Conservation (phyloP, 2,113 vertebrate genomes). For the Trichomycterus rosablanca region DNA sequence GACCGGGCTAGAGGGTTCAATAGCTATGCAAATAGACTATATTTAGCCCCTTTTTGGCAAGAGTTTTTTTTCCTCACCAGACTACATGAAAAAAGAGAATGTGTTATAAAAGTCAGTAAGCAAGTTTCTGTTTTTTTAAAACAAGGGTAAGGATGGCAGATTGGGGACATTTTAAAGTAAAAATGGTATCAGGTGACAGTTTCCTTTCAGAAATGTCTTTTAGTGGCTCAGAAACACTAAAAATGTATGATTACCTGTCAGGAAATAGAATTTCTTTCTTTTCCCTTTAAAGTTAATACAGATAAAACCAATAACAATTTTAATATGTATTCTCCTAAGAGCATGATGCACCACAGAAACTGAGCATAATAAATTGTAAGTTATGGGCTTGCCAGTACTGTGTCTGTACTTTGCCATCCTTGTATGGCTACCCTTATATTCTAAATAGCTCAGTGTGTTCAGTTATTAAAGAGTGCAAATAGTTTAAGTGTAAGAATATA, state of each 20-base stretch:
- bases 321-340: too few species aligned
- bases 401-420: too few species aligned
- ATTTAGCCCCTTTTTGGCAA: constrained; percentile 10
- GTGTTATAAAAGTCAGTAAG: too few species aligned
- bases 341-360: constrained; percentile 1
- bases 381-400: too few species aligned
- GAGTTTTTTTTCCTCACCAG: constrained; percentile 13
- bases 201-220: constrained; percentile 17
- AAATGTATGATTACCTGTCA: neutral
- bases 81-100: constrained; percentile 19
- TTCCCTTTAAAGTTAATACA: neutral
- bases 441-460: neutral
- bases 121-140: too few species aligned
- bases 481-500: too few species aligned
- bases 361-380: too few species aligned
- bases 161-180: neutral
- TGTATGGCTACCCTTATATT: neutral
- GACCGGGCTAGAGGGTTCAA: neutral
- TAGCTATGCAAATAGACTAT: constrained; percentile 42
- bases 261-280: too few species aligned
- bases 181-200: constrained; percentile 8
- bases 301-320: too few species aligned
- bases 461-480: too few species aligned
- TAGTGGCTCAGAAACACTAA: constrained; percentile 24
- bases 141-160: neutral